These are phyloP conservation scores for Furnarius figulus DNA, from an alignment of 2,113 vertebrate species.

Conservation along the genomic window DNA sequence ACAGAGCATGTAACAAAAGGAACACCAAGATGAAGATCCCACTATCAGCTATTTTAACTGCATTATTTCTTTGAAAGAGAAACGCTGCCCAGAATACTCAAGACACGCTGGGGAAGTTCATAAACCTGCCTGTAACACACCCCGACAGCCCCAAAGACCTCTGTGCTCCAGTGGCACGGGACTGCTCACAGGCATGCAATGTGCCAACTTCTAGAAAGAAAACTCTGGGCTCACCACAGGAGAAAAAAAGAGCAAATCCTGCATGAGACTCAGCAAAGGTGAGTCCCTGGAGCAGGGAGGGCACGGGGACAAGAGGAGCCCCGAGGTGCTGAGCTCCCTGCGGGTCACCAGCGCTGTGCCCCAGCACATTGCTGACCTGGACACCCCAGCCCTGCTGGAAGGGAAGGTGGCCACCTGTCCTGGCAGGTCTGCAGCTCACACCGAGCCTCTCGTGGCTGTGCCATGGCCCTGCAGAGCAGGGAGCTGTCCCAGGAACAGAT, in stretches of 20 bases:
- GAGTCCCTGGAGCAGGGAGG: neutral
- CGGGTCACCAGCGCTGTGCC: no score
- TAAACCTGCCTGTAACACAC: neutral
- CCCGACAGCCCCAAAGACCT: neutral
- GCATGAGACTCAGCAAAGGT: neutral
- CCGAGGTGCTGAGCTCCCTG: no score
- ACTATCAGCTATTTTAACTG: slow-evolving; percentile 13
- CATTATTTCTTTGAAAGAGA: slow-evolving; percentile 24
- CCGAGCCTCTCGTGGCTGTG: no score
- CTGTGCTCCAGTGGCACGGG: accelerated
- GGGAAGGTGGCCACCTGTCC: neutral
- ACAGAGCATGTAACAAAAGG: slow-evolving; percentile 49
- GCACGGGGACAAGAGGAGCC: no score
- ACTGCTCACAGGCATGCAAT: neutral
- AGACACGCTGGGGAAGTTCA: neutral
- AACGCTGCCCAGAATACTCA: neutral
- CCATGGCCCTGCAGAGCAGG: neutral
- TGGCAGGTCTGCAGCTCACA: slow-evolving; percentile 15
- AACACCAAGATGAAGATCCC: neutral
- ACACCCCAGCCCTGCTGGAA: no score
- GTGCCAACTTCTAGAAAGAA: neutral
- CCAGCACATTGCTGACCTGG: no score
- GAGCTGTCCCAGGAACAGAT: neutral
- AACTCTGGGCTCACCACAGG: neutral
- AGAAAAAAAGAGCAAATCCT: neutral